These are phyloP conservation scores for Campylorhamphus procurvoides DNA, from an alignment of 2,113 vertebrate species.

Conservation along the genomic window DNA sequence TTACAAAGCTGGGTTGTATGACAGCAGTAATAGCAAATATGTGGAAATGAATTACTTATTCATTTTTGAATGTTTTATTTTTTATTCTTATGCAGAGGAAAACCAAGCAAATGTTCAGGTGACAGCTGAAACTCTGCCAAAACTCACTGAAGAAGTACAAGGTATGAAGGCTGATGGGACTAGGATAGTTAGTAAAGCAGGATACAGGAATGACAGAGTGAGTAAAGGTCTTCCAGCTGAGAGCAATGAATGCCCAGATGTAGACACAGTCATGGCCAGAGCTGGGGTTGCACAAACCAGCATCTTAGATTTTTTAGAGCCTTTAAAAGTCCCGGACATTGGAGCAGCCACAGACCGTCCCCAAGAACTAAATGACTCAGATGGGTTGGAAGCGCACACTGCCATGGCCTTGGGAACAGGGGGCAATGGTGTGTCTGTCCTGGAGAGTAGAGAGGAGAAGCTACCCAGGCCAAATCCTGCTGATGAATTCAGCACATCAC, in stretches of 20 bases:
- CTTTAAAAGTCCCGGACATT: conserved; percentile 21
- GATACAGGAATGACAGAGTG: conserved; percentile 35
- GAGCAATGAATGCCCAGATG: background rate
- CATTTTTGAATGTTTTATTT: background rate
- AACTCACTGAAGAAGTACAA: conserved; percentile 63
- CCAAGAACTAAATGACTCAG: conserved; percentile 21
- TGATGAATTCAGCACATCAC: conserved; percentile 18
- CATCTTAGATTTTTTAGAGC: conserved; percentile 40
- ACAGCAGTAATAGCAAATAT: background rate
- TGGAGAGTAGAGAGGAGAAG: conserved; percentile 27
- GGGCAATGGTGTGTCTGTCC: background rate
- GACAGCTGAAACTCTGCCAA: conserved; percentile 60
- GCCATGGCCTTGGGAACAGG: conserved; percentile 10
- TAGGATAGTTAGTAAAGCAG: conserved; percentile 62
- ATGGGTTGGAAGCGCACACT: conserved; percentile 19
- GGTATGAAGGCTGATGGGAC: conserved; percentile 73
- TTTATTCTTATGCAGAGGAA: conserved; percentile 53
- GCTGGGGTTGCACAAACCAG: conserved; percentile 57
- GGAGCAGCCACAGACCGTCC: conserved; percentile 36
- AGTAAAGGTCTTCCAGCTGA: conserved; percentile 52
- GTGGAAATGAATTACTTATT: background rate
- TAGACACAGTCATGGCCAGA: conserved; percentile 45
- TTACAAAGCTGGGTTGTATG: background rate
- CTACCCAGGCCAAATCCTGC: background rate
- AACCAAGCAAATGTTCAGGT: conserved; percentile 64